These are phyloP conservation scores for Campylomormyrus numenius DNA, from an alignment of 2,113 vertebrate genomes.

Conservation along the genomic window DNA sequence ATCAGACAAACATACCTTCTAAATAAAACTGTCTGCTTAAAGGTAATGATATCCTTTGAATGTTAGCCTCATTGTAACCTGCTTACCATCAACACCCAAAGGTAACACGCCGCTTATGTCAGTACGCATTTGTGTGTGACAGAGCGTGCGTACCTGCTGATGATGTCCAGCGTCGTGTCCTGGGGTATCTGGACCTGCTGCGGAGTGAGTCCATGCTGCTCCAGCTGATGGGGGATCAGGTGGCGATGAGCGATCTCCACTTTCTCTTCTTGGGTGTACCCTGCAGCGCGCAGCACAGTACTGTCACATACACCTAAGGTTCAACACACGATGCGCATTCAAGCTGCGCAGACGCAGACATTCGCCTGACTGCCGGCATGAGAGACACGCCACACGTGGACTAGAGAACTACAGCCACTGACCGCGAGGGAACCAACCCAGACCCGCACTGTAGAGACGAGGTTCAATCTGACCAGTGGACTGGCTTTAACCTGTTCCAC, in stretches of 20 bases:
- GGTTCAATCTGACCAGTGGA: background rate
- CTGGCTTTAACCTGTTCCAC: background rate
- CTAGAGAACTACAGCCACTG: background rate
- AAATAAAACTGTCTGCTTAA: background rate
- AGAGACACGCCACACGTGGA: background rate
- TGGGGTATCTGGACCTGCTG: conserved; percentile 88
- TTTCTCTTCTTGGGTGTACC: conserved; percentile 95
- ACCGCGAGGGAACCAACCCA: background rate
- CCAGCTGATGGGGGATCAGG: conserved; percentile 88
- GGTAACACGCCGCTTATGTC: background rate
- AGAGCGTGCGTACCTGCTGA: conserved; percentile 63
- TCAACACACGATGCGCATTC: background rate
- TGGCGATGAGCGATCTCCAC: conserved; percentile 93
- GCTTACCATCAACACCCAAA: background rate
- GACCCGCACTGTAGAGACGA: background rate
- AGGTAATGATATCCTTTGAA: background rate
- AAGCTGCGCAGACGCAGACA: background rate
- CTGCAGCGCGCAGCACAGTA: conserved; percentile 51
- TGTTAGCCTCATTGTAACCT: background rate
- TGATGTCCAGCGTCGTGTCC: conserved; percentile 73
- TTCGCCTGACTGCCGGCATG: background rate
- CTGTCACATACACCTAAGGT: background rate
- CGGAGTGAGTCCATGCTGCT: conserved; percentile 84
- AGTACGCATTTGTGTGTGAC: background rate
- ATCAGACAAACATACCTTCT: background rate